Percentiles rank a stretch among this genome's conserved stretches.
Evolutionary conservation across 1,140 invertebrate genomes (phyloP).

Genomic region (Mactra quadrangularis): DNA sequence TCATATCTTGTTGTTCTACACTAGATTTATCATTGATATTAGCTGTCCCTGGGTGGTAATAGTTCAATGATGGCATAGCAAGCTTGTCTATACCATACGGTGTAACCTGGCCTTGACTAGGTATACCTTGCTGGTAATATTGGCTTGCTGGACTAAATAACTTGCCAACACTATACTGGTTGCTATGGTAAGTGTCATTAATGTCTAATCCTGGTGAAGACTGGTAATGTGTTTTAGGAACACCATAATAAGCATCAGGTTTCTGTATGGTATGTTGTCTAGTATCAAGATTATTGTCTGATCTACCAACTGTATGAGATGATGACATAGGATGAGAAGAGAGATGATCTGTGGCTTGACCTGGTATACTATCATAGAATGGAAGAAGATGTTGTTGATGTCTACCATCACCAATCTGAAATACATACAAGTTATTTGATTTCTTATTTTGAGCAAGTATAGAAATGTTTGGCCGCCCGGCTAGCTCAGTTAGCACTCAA

Average conservation of each 20-base stretch:
- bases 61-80: conserved; percentile 2
- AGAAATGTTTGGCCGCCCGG: too few relatives aligned
- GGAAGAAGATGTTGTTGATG: neutral
- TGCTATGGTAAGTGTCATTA: conserved; percentile 1
- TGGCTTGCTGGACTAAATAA: neutral
- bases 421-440: neutral
- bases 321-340: conserved; percentile 2
- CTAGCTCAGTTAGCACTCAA: too few relatives aligned
- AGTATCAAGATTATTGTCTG: conserved; percentile 3
- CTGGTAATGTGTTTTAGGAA: conserved; percentile 22
- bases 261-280: conserved; percentile 19
- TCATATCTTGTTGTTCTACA: conserved; percentile 6
- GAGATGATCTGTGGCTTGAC: neutral
- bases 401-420: conserved; percentile 22
- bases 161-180: conserved; percentile 15
- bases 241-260: conserved; percentile 24
- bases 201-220: neutral
- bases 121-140: conserved; percentile 17
- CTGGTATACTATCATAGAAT: conserved; percentile 1
- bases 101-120: neutral
- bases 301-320: neutral
- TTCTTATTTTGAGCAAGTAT: too few relatives aligned
- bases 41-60: conserved; percentile 20
- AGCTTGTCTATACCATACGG: conserved; percentile 30
- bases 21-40: conserved; percentile 24